Evolutionary conservation across 1,140 invertebrate species (phyloP).

Genomic region (Batillaria attramentaria): DNA sequence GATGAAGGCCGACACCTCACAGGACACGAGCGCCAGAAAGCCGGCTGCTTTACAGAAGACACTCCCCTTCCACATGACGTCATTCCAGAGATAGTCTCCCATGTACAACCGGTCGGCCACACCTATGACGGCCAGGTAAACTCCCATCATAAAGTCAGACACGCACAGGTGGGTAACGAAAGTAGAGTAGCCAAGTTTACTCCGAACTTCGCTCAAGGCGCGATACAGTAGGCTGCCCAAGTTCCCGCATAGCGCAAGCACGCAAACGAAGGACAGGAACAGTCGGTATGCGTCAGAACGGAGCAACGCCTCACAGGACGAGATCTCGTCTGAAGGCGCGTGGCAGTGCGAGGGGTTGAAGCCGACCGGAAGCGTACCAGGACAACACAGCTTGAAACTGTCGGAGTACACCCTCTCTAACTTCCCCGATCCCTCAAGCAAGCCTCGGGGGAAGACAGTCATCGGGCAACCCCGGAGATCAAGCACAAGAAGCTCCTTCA

Average conservation of each 20-base stretch:
- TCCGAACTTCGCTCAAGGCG: background rate
- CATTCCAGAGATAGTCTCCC: slow-evolving; percentile 48
- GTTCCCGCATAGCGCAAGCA: slow-evolving; percentile 46
- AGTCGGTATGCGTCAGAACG: slow-evolving; percentile 9
- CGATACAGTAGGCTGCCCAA: slow-evolving; percentile 37
- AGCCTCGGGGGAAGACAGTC: background rate
- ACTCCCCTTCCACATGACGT: slow-evolving; percentile 41
- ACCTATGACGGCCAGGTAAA: slow-evolving; percentile 57
- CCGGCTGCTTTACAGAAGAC: slow-evolving; percentile 53
- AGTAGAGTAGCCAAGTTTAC: background rate
- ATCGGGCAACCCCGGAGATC: background rate
- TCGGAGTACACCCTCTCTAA: background rate
- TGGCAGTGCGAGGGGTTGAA: background rate
- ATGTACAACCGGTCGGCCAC: slow-evolving; percentile 46
- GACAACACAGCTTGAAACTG: slow-evolving; percentile 6
- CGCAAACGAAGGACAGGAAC: slow-evolving; percentile 39
- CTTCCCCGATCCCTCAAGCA: background rate
- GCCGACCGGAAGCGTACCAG: background rate
- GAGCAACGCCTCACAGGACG: background rate
- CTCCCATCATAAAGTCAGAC: slow-evolving; percentile 59
- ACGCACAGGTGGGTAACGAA: slow-evolving; percentile 51
- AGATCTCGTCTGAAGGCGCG: slow-evolving; percentile 5
- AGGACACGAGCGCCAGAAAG: slow-evolving; percentile 48
- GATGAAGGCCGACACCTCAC: slow-evolving; percentile 48
- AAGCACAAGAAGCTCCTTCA: background rate